Evolutionary conservation across 2,888 invertebrate genomes (phyloP).

Genomic region (Parnassius mnemosyne): DNA sequence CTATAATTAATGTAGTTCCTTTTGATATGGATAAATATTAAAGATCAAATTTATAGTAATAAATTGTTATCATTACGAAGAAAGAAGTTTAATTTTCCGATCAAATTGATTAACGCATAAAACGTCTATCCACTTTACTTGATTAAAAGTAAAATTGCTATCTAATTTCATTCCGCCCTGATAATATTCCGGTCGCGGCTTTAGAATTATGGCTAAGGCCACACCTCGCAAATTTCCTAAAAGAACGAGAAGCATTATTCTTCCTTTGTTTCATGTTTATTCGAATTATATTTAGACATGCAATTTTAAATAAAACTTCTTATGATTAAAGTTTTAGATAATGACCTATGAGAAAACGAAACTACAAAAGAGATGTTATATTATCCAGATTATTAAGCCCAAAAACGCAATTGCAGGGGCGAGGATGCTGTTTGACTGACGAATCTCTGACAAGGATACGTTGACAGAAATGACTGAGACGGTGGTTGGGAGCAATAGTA

Average conservation of each 20-base stretch:
- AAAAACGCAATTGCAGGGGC: too few relatives aligned
- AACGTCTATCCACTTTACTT: conserved; percentile 42
- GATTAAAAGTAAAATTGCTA: conserved; percentile 61
- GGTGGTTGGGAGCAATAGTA: too few relatives aligned
- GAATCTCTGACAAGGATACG: too few relatives aligned
- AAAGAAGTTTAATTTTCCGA: conserved; percentile 17
- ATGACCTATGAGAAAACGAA: too few relatives aligned
- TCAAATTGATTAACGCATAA: conserved; percentile 23
- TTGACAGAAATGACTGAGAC: too few relatives aligned
- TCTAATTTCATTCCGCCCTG: conserved; percentile 56
- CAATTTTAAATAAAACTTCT: conserved; percentile 54
- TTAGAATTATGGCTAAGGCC: conserved; percentile 51
- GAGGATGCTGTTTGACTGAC: too few relatives aligned
- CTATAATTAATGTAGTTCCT: too few relatives aligned
- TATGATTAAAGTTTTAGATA: too few relatives aligned
- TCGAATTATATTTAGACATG: conserved; percentile 75
- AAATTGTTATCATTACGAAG: too few relatives aligned
- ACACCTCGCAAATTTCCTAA: conserved; percentile 66
- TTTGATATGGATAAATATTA: too few relatives aligned
- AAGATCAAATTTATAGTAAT: neutral
- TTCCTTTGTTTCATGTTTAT: conserved; percentile 63
- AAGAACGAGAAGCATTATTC: conserved; percentile 64
- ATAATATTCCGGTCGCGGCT: conserved; percentile 56
- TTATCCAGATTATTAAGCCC: too few relatives aligned
- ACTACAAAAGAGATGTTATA: too few relatives aligned